Evolutionary conservation across 2,888 invertebrate species (phyloP).

Genomic region (Baccha elongata): DNA sequence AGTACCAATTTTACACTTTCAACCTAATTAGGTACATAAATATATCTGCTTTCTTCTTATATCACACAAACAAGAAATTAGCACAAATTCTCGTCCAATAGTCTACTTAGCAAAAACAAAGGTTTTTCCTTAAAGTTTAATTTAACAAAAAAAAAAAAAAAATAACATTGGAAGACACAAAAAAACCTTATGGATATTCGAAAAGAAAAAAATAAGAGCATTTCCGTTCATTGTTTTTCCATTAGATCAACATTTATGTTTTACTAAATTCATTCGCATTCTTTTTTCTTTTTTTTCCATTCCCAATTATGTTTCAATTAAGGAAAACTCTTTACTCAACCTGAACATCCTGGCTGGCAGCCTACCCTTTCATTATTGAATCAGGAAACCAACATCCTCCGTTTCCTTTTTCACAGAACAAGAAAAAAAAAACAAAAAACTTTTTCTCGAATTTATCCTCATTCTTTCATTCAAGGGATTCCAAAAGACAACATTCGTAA

Average conservation of each 20-base stretch:
- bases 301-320: constrained; percentile 69
- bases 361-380: constrained; percentile 69
- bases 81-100: no score
- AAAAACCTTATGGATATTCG: constrained; percentile 10
- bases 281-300: constrained; percentile 32
- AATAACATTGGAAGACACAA: neutral
- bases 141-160: neutral
- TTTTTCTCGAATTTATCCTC: constrained; percentile 49
- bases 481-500: constrained; percentile 66
- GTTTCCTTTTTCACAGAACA: neutral
- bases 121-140: no score
- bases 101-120: no score
- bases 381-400: constrained; percentile 62
- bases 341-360: constrained; percentile 46
- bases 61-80: no score
- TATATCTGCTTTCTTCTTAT: no score
- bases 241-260: constrained; percentile 61
- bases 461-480: constrained; percentile 64
- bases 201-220: constrained; percentile 52
- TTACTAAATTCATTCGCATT: constrained; percentile 63
- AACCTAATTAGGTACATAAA: no score
- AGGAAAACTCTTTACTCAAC: constrained; percentile 47
- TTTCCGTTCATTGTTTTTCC: constrained; percentile 67
- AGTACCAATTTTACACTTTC: no score
- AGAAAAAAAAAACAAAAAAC: constrained; percentile 12